phyloP scores from a whole-genome alignment of 1,140 invertebrate genomes.

The Drosophila santomea region DNA sequence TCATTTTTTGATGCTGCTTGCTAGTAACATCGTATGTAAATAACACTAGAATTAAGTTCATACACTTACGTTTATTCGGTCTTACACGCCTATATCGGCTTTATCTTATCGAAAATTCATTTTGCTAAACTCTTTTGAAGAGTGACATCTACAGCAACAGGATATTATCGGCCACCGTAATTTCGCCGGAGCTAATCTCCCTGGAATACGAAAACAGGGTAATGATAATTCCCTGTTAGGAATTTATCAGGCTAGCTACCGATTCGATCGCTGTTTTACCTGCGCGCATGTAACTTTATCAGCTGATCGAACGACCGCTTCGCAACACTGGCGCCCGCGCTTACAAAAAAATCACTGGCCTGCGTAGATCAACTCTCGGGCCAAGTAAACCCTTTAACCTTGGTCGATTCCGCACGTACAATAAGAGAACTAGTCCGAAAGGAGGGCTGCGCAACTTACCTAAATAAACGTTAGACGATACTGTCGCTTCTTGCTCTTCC shows the following conservation, averaged over 20 bases:
- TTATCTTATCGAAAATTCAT: neutral
- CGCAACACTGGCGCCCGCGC: slow-evolving; percentile 46
- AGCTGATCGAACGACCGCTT: slow-evolving; percentile 54
- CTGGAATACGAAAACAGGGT: neutral
- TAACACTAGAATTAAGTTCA: too few species aligned
- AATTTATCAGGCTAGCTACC: slow-evolving; percentile 1
- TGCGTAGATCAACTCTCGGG: slow-evolving; percentile 7
- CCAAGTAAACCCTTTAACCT: slow-evolving; percentile 43
- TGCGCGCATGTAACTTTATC: slow-evolving; percentile 61
- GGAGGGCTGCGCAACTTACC: slow-evolving; percentile 47
- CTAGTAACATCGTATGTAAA: too few species aligned
- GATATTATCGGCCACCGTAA: neutral
- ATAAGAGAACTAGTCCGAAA: neutral
- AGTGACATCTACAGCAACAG: neutral
- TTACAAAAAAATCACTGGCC: slow-evolving; percentile 55
- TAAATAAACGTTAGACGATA: slow-evolving; percentile 80
- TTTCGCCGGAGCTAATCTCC: neutral
- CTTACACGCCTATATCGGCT: too few species aligned
- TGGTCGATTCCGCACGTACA: slow-evolving; percentile 8
- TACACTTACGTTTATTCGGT: too few species aligned
- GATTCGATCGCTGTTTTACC: slow-evolving; percentile 15
- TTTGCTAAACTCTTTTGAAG: neutral
- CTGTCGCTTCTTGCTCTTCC: slow-evolving; percentile 68
- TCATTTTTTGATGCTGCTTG: too few species aligned
- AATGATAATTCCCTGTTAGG: neutral